Base-by-base conservation (phyloP, 35 echinoderm and acorn worm species). In the Amphiura filiformis region DNA sequence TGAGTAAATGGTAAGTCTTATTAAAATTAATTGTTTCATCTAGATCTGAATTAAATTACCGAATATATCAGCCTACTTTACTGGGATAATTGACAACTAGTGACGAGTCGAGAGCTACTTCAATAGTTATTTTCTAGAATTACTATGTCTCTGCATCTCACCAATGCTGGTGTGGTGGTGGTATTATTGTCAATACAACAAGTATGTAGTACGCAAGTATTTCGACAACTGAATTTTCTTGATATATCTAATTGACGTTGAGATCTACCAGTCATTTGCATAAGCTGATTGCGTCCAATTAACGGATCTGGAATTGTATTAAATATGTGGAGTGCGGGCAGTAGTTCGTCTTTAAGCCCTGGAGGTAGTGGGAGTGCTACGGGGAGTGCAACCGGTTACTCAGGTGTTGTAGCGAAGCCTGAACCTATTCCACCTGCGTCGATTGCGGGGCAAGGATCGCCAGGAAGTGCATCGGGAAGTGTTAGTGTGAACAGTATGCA, bases 251-350 rank as follows among this genome's bases (percentile, higher is more conserved):
- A 70, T 70, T 70, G 61, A 70, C 28, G 7, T 15, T 2, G 28
- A 30, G 28, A 26, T 70, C 7, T 70, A 70, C 61, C 28, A 23
- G 17, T 4, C 15, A 70, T 70, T 70, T 70, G 28, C 61, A 70
- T 70, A 70, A 70, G 61, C 28, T 70, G 9, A 70, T 70, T 70
- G 61, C 1, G 7, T 70, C 26, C 26, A 70, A 70, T 70, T 70
- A 70, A 70, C 61, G 11, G 17, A 26, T n/a, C 61, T 70, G 61
- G 61, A 70, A n/a, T 70, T 70, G 1, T 26, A 70, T 70, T 70
- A 70, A 70, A 70, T 20, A 70, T 70, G 61, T 70, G 61, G 61
- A 70, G n/a, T n/a, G n/a, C n/a, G n/a, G n/a, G 61, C 61, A 70
- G 61, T 30, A 70, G 61, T 70, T 11, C 61, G 26, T 70, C 61